Conservation (phyloP, 2,113 vertebrate species). For the Oncorhynchus masou region DNA sequence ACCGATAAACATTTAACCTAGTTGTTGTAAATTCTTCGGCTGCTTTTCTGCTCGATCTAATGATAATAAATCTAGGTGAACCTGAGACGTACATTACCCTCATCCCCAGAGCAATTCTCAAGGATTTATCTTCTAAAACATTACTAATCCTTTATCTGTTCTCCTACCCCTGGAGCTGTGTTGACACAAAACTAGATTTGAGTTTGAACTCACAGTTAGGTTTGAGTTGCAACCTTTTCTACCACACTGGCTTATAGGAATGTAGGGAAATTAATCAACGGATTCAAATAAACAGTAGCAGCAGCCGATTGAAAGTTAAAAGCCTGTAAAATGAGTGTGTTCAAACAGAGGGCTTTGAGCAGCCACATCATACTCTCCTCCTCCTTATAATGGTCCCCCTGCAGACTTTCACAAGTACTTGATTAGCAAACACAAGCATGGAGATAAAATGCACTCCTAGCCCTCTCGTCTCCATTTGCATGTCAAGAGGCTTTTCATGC, state of each 20-base stretch:
- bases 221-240: slow-evolving; percentile 21
- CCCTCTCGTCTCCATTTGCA: slow-evolving; percentile 54
- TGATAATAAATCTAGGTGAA: no score
- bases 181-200: slow-evolving; percentile 23
- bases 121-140: neutral
- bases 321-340: slow-evolving; percentile 68
- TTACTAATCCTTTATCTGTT: neutral
- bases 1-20: neutral
- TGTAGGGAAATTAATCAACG: slow-evolving; percentile 27
- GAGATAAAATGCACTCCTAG: slow-evolving; percentile 54
- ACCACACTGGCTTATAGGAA: slow-evolving; percentile 24
- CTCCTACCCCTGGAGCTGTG: slow-evolving; percentile 9
- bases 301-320: slow-evolving; percentile 69
- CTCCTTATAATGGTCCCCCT: slow-evolving; percentile 56
- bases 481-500: slow-evolving; percentile 58
- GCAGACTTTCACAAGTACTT: slow-evolving; percentile 63
- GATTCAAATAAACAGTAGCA: slow-evolving; percentile 52
- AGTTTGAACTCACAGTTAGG: slow-evolving; percentile 1
- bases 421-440: slow-evolving; percentile 63
- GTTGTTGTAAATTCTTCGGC: neutral
- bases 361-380: slow-evolving; percentile 38
- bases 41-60: no score
- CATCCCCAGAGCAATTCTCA: neutral
- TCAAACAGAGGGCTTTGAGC: slow-evolving; percentile 48
- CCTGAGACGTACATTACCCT: no score